Percentiles rank a stretch among this genome's conserved stretches.
phyloP scores from a whole-genome alignment of 2,888 invertebrate species.

The Carabus problematicus region DNA sequence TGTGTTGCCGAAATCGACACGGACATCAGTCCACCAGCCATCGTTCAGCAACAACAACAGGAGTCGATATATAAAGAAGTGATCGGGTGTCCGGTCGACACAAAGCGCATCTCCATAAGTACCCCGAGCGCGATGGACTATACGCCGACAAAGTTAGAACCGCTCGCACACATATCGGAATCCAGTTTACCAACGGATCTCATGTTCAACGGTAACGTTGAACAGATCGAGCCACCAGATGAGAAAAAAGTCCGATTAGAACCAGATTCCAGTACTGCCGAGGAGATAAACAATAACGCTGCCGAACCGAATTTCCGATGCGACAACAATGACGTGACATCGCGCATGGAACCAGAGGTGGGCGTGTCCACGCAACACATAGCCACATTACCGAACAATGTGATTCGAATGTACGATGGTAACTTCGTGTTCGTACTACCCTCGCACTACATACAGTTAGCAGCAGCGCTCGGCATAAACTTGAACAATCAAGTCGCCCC shows the following conservation, averaged over 20 bases:
- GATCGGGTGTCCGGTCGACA: conserved; percentile 18
- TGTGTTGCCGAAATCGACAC: conserved; percentile 69
- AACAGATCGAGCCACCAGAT: conserved; percentile 1
- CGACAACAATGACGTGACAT: conserved; percentile 14
- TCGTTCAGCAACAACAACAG: conserved; percentile 46
- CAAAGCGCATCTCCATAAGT: conserved; percentile 29
- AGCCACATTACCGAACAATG: conserved; percentile 61
- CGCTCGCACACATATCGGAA: conserved; percentile 27
- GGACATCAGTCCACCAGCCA: conserved; percentile 58
- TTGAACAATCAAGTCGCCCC: conserved; percentile 52
- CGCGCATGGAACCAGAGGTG: conserved; percentile 41
- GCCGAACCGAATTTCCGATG: neutral
- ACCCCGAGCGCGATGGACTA: conserved; percentile 34
- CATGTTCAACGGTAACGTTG: conserved; percentile 3
- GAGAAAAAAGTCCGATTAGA: conserved; percentile 35
- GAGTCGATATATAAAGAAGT: conserved; percentile 33
- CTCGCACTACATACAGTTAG: conserved; percentile 68
- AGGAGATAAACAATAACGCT: conserved; percentile 55
- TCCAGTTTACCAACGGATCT: conserved; percentile 32
- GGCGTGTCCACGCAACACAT: conserved; percentile 50
- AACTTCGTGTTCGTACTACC: conserved; percentile 69
- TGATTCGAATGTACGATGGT: conserved; percentile 66
- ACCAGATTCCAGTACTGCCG: conserved; percentile 58
- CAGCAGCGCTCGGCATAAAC: conserved; percentile 61
- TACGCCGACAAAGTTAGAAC: conserved; percentile 30